These are phyloP conservation scores for Apis laboriosa DNA, from an alignment of 1,140 invertebrate genomes.

Conservation along the genomic window DNA sequence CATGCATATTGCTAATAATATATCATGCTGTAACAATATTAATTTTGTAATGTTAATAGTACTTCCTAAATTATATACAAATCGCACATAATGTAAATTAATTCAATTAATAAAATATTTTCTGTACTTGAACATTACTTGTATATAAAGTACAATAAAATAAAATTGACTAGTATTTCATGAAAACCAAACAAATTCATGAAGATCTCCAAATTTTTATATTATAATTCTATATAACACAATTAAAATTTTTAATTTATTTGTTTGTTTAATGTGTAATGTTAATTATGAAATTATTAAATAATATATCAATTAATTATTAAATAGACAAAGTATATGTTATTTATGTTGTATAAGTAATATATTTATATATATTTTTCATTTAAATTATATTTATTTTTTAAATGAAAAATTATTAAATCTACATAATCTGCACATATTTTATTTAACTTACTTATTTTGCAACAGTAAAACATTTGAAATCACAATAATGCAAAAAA, in stretches of 20 bases:
- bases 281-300: background rate
- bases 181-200: slow-evolving; percentile 2
- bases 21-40: slow-evolving; percentile 24
- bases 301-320: background rate
- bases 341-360: too few species aligned
- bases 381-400: background rate
- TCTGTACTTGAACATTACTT: background rate
- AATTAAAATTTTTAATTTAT: background rate
- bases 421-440: too few species aligned
- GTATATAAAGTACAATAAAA: background rate
- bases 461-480: background rate
- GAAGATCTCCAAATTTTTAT: background rate
- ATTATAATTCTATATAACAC: too few species aligned
- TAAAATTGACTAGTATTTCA: background rate
- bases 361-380: background rate
- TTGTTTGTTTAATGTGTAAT: too few species aligned
- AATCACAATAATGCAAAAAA: background rate
- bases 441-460: background rate
- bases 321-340: too few species aligned
- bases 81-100: slow-evolving; percentile 11
- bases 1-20: slow-evolving; percentile 38
- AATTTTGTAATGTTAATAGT: slow-evolving; percentile 18
- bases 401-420: background rate
- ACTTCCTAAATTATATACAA: background rate
- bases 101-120: slow-evolving; percentile 4